A percentile compares a stretch with the other conserved stretches of the same genome.
Conservation (phyloP, 2,888 invertebrate species). For the Oligia fasciuncula region DNA sequence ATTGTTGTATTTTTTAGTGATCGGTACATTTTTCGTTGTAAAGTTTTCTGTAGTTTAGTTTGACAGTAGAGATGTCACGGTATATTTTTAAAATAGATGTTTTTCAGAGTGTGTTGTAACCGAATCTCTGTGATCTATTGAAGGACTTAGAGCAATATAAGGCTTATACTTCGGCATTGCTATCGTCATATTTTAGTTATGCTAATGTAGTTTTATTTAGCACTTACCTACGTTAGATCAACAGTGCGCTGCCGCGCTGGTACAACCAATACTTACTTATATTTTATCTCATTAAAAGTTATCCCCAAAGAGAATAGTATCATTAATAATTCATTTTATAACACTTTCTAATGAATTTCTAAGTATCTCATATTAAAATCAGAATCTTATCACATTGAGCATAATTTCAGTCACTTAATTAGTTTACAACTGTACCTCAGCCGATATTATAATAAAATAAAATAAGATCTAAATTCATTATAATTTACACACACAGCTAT, state of each 20-base stretch:
- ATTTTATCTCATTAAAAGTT: background rate
- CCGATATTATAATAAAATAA: conserved; percentile 49
- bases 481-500: conserved; percentile 63
- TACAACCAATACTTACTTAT: background rate
- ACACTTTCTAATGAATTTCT: conserved; percentile 45
- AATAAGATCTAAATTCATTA: conserved; percentile 55
- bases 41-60: conserved; percentile 11
- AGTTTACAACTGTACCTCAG: conserved; percentile 40
- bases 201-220: background rate
- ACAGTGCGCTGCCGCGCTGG: background rate
- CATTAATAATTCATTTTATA: conserved; percentile 29
- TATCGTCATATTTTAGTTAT: background rate
- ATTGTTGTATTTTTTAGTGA: conserved; percentile 39
- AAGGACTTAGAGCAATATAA: background rate
- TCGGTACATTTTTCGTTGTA: conserved; percentile 15
- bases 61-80: background rate
- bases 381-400: conserved; percentile 27
- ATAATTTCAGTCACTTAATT: conserved; percentile 50
- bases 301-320: background rate
- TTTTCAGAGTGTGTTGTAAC: background rate
- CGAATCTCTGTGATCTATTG: background rate
- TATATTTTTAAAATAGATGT: background rate
- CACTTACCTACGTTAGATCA: background rate
- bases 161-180: background rate
- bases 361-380: conserved; percentile 32